Conservation (phyloP, 1,140 invertebrate genomes). For the Anastatus disparis region DNA sequence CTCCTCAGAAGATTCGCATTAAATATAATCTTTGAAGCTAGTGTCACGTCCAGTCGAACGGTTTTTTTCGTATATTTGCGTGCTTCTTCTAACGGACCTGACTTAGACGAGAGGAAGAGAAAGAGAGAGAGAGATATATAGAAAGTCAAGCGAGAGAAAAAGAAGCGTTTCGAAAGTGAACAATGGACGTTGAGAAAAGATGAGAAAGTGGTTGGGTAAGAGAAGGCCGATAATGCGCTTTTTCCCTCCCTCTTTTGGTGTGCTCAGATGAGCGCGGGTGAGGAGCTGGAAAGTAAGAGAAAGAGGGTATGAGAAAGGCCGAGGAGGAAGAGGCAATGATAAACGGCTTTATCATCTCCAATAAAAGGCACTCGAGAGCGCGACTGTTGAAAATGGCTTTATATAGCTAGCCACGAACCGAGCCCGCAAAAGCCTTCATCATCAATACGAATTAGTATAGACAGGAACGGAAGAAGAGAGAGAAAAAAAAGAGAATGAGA, state of each 20-base stretch:
- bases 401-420: background rate
- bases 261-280: conserved; percentile 6
- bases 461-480: too few relatives aligned
- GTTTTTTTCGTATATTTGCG: conserved; percentile 22
- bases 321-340: conserved; percentile 25
- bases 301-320: too few relatives aligned
- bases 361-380: conserved; percentile 22
- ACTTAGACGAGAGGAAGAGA: background rate
- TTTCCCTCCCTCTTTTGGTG: conserved; percentile 6
- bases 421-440: conserved; percentile 6
- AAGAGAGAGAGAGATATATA: background rate
- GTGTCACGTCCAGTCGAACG: background rate
- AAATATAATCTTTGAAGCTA: background rate
- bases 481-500: too few relatives aligned
- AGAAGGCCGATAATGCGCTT: conserved; percentile 26
- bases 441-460: conserved; percentile 35
- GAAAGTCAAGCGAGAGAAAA: background rate
- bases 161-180: background rate
- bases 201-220: background rate
- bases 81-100: too few relatives aligned
- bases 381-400: conserved; percentile 14
- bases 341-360: conserved; percentile 36
- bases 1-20: too few relatives aligned
- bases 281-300: too few relatives aligned
- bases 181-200: background rate